These are phyloP conservation scores for Sarcoramphus papa DNA, from an alignment of 2,797 vertebrate genomes.

Conservation along the genomic window DNA sequence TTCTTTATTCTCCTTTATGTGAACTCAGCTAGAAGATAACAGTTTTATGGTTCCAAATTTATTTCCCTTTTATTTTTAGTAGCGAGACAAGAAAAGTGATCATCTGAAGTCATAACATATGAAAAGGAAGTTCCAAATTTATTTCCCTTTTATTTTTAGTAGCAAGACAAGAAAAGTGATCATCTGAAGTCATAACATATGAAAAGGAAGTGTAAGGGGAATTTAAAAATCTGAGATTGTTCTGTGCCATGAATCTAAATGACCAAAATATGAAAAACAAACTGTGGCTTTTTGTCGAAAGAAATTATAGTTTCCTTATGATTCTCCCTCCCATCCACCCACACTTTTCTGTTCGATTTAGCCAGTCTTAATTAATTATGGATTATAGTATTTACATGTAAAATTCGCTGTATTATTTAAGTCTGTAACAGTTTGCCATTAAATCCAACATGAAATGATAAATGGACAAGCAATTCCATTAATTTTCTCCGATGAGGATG, in stretches of 20 bases:
- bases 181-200: not conserved
- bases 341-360: not conserved
- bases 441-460: not conserved
- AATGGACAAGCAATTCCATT: not conserved
- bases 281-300: not conserved
- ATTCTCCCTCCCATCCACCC: not conserved
- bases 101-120: not conserved
- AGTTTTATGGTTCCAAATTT: conserved; percentile 16
- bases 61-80: conserved; percentile 12
- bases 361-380: not conserved
- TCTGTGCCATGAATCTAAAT: not conserved
- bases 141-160: conserved; percentile 12
- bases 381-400: not conserved
- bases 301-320: not conserved
- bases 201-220: not conserved
- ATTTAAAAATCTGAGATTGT: not conserved
- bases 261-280: not conserved
- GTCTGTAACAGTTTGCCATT: not conserved
- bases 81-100: not conserved
- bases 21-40: not conserved
- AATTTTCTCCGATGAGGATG: not conserved
- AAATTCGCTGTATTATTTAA: not conserved
- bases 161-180: not conserved
- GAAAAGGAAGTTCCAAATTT: not conserved
- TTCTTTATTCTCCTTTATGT: not conserved